Evolutionary conservation across 2,888 invertebrate species (phyloP).

Genomic region (Punctoribates punctum): DNA sequence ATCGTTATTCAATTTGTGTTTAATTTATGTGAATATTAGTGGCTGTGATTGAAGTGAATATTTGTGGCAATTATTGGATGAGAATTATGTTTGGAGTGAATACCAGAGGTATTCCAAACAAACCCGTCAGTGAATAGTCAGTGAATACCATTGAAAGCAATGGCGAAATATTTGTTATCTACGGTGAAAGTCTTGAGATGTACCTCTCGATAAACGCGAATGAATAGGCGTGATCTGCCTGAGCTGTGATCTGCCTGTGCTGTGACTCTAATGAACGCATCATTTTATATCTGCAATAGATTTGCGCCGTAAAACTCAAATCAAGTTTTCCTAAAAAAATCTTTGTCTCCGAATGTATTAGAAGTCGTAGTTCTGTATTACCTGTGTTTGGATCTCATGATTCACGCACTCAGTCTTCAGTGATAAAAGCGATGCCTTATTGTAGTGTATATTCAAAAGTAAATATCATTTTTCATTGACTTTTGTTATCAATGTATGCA

Average conservation of each 20-base stretch:
- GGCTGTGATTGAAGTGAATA: too few relatives aligned
- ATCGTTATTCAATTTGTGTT: too few relatives aligned
- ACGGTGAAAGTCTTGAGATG: conserved; percentile 11
- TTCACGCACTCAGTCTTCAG: conserved; percentile 1
- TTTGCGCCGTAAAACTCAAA: not conserved
- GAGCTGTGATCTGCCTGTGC: not conserved
- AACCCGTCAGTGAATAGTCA: not conserved
- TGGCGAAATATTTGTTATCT: conserved; percentile 2
- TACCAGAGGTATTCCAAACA: not conserved
- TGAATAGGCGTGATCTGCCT: conserved; percentile 13
- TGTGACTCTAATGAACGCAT: not conserved
- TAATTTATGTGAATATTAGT: too few relatives aligned
- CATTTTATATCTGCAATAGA: not conserved
- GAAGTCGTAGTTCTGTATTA: not conserved
- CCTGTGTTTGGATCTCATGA: not conserved
- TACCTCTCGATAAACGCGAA: not conserved
- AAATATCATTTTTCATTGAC: conserved; percentile 1
- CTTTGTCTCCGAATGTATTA: not conserved
- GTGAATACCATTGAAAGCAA: not conserved
- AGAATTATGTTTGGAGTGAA: too few relatives aligned
- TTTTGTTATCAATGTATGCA: conserved; percentile 6
- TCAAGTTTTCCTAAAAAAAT: not conserved
- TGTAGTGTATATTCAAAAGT: not conserved
- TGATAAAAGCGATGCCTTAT: not conserved
- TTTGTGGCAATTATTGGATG: too few relatives aligned